Conservation (phyloP, 1,140 invertebrate species). For the Calliphora vicina region DNA sequence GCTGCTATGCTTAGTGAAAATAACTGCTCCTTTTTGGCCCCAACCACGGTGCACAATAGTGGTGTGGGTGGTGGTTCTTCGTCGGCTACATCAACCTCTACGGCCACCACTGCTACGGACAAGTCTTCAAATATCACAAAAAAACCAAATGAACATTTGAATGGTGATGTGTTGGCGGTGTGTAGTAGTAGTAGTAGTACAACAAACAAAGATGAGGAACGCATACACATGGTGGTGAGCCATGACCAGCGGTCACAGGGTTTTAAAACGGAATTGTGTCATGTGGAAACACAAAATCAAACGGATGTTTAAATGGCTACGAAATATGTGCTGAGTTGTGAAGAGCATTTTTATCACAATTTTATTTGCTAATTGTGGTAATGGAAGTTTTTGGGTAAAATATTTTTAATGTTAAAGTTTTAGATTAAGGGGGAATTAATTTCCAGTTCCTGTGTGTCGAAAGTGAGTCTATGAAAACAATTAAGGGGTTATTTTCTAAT, state of each 20-base stretch:
- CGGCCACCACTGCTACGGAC: conserved; percentile 11
- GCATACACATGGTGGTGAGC: neutral
- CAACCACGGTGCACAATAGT: neutral
- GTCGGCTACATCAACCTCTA: neutral
- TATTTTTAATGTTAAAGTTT: no score
- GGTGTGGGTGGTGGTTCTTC: neutral
- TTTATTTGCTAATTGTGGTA: no score
- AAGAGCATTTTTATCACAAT: no score
- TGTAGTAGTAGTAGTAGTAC: no score
- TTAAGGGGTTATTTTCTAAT: no score
- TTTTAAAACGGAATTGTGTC: neutral
- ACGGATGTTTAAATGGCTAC: neutral
- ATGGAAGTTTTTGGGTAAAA: no score
- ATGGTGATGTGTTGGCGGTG: neutral
- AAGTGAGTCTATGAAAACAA: no score
- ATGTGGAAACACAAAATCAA: conserved; percentile 2
- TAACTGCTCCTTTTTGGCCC: conserved; percentile 4
- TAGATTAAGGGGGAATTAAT: no score
- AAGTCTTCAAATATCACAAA: conserved; percentile 9
- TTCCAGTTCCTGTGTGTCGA: no score
- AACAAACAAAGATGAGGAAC: conserved; percentile 17
- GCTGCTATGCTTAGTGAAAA: neutral
- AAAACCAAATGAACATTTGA: neutral
- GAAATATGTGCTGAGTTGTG: no score
- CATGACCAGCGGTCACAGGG: neutral